phyloP scores from a whole-genome alignment of 2,113 vertebrate species.

The Oostethus manadensis region DNA sequence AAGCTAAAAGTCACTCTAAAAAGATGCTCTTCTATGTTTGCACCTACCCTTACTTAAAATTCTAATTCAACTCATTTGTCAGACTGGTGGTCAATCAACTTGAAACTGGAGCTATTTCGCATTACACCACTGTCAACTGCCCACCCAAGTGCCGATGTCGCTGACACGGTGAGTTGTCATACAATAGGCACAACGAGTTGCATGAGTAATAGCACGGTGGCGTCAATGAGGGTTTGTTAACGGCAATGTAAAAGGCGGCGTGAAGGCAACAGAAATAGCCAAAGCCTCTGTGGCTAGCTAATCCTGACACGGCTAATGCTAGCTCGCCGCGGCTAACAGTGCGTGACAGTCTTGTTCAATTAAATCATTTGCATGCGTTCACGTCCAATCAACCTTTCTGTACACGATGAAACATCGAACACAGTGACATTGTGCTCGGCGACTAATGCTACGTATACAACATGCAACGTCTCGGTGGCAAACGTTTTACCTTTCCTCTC shows the following conservation, averaged over 20 bases:
- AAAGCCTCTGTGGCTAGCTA: constrained; percentile 33
- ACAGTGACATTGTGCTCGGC: background rate
- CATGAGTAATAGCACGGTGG: background rate
- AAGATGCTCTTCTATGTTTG: no score
- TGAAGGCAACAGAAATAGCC: constrained; percentile 8
- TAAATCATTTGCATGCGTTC: constrained; percentile 13
- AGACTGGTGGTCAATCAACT: no score
- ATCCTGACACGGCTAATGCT: constrained; percentile 65
- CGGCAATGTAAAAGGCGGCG: background rate
- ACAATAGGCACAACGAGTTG: background rate
- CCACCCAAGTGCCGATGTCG: constrained; percentile 2
- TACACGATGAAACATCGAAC: background rate
- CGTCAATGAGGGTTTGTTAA: background rate
- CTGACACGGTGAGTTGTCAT: background rate
- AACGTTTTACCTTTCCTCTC: constrained; percentile 89
- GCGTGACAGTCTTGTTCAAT: constrained; percentile 48
- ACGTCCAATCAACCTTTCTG: background rate
- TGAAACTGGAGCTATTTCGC: background rate
- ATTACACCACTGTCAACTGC: background rate
- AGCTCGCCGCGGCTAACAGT: constrained; percentile 44
- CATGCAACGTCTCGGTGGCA: constrained; percentile 19
- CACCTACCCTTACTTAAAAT: no score
- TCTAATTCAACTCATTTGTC: no score
- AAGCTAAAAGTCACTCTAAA: no score
- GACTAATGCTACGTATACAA: background rate